A percentile compares a stretch with the other conserved stretches of the same genome.
These are phyloP conservation scores for Callopanchax toddi DNA, from an alignment of 2,113 vertebrate genomes.

Conservation along the genomic window DNA sequence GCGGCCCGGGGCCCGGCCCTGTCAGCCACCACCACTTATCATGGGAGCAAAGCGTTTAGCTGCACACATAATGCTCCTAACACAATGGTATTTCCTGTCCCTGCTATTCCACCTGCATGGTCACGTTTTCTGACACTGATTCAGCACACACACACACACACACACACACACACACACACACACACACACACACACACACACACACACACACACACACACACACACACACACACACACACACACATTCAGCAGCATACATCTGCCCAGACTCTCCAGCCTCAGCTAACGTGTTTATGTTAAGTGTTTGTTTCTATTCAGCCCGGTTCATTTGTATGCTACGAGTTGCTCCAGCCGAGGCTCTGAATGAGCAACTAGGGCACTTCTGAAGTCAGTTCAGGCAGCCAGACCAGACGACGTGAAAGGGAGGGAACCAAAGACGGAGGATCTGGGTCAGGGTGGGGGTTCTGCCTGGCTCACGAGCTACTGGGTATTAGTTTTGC, in stretches of 20 bases:
- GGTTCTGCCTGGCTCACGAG: slow-evolving; percentile 46
- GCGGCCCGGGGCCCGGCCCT: slow-evolving; percentile 47
- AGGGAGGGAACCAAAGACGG: slow-evolving; percentile 54
- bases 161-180: neutral
- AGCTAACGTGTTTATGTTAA: slow-evolving; percentile 67
- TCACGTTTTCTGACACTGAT: slow-evolving; percentile 62
- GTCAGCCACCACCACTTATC: slow-evolving; percentile 47
- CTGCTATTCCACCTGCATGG: slow-evolving; percentile 69
- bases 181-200: slow-evolving; percentile 5
- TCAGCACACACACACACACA: slow-evolving; percentile 63
- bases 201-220: slow-evolving; percentile 16
- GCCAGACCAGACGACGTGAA: slow-evolving; percentile 69
- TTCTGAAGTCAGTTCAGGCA: slow-evolving; percentile 64
- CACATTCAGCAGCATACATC: slow-evolving; percentile 15
- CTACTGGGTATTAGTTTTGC: slow-evolving; percentile 39
- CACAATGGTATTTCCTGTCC: slow-evolving; percentile 69
- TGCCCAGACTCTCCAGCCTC: neutral
- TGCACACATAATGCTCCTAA: slow-evolving; percentile 50
- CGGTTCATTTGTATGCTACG: slow-evolving; percentile 78
- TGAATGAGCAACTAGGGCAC: slow-evolving; percentile 74
- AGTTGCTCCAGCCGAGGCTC: slow-evolving; percentile 57
- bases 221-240: slow-evolving; percentile 6
- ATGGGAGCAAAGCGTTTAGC: slow-evolving; percentile 59
- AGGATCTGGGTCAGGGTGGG: slow-evolving; percentile 48
- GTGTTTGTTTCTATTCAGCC: slow-evolving; percentile 78